Conservation (phyloP, 2,888 invertebrate genomes). For the Erpobdella octoculata region DNA sequence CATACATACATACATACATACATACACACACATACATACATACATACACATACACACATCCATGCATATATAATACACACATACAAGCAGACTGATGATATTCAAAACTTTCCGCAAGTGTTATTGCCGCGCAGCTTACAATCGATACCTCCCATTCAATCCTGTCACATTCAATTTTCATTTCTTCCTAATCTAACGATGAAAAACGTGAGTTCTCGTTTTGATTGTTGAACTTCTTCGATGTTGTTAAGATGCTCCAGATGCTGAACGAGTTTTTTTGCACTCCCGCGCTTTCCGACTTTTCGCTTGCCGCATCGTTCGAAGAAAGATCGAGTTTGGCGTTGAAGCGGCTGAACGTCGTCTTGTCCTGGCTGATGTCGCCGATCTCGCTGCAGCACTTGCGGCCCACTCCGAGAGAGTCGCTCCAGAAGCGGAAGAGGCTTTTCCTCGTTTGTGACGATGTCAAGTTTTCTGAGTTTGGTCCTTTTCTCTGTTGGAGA, state of each 20-base stretch:
- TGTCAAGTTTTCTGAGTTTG: background rate
- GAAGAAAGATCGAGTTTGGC: background rate
- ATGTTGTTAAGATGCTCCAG: constrained; percentile 53
- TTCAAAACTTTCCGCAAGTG: background rate
- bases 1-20: no score
- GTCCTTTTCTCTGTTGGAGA: constrained; percentile 14
- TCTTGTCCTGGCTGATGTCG: background rate
- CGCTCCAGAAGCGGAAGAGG: constrained; percentile 7
- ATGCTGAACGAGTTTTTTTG: constrained; percentile 50
- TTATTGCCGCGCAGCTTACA: no score
- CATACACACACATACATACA: no score
- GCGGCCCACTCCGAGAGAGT: background rate
- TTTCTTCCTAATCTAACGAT: background rate
- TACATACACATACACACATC: no score
- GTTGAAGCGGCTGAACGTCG: background rate
- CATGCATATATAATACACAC: no score
- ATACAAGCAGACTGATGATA: no score
- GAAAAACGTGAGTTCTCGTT: background rate
- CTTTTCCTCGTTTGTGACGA: background rate
- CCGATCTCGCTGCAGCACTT: background rate
- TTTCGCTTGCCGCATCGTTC: background rate
- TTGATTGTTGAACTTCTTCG: constrained; percentile 40
- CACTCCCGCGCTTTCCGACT: background rate
- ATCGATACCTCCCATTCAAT: no score
- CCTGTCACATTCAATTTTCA: no score